Conservation (phyloP, 2,113 vertebrate genomes). For the Tragulus kanchil region DNA sequence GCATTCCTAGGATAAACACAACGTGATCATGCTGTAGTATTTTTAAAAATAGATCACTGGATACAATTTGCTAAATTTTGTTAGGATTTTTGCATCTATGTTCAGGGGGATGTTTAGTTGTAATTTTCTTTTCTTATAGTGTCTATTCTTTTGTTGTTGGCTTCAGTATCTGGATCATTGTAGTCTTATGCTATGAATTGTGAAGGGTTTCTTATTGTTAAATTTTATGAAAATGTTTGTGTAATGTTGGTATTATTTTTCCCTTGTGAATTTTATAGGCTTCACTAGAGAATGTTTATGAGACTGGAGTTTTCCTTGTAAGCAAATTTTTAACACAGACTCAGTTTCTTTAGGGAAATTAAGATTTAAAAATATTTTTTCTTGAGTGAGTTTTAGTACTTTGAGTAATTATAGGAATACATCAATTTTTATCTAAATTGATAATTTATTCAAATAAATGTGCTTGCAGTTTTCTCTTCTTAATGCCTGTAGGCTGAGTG, state of each 20-base stretch:
- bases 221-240: constrained; percentile 38
- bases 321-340: background rate
- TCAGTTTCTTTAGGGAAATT: background rate
- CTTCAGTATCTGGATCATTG: background rate
- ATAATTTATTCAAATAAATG: background rate
- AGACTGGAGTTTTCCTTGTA: constrained; percentile 3
- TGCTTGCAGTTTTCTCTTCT: background rate
- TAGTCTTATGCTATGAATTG: background rate
- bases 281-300: background rate
- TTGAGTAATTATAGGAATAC: constrained; percentile 11
- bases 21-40: background rate
- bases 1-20: background rate
- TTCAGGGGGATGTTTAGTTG: background rate
- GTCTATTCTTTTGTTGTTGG: background rate
- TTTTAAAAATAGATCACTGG: background rate
- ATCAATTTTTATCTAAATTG: background rate
- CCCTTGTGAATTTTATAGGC: background rate
- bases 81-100: background rate
- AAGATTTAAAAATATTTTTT: constrained; percentile 2
- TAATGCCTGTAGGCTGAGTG: background rate
- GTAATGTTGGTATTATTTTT: background rate
- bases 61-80: constrained; percentile 14
- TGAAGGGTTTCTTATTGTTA: background rate
- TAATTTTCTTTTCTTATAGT: background rate
- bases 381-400: background rate